Base-by-base conservation (phyloP, 2,113 vertebrate genomes). In the Picathartes gymnocephalus region DNA sequence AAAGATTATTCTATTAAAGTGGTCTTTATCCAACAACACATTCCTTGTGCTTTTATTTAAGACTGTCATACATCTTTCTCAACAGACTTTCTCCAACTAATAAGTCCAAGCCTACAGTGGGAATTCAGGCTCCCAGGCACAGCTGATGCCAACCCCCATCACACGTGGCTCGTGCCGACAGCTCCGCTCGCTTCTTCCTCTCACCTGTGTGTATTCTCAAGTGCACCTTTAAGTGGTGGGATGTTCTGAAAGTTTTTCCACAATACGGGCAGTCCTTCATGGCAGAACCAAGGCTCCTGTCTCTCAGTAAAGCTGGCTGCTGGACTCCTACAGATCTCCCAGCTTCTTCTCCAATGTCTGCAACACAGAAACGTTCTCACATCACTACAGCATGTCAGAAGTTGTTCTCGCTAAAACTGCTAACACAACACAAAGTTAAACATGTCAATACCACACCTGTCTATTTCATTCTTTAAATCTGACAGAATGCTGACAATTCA, bases 161-260 rank as follows among this genome's bases (percentile, higher is more conserved):
- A 14, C 54, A 7, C 51, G 30, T 1, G 9, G 53, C 88, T 70
- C 9, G 30, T 70, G 56, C 53, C 3, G 0, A 54, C 74, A 33
- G 33, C 62, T 62, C 81, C 16, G 0, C 64, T 80, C 37, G 15
- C 85, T 60, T 24, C 18, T 37, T n/a, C 69, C 77, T 95, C 99
- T 98, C 97, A 99, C 99, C 99, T 99, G 99, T 99, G 94, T 99
- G 99, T 98, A 99, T 99, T 98, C 99, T 98, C 98, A 99, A 98
- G 97, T 99, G 99, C 93, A 99, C 99, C 96, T 99, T 99, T 95
- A 99, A 98, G 97, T 99, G 99, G 86, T 99, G 99, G 56, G 99
- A 99, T 57, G 99, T 99, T 97, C 99, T 98, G 98, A 99, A 99
- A 60, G 99, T 98, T 97, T 99, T 99, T 95, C 99, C 99, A 90